Conservation (phyloP, 2,113 vertebrate species). For the Atractosteus spatula region DNA sequence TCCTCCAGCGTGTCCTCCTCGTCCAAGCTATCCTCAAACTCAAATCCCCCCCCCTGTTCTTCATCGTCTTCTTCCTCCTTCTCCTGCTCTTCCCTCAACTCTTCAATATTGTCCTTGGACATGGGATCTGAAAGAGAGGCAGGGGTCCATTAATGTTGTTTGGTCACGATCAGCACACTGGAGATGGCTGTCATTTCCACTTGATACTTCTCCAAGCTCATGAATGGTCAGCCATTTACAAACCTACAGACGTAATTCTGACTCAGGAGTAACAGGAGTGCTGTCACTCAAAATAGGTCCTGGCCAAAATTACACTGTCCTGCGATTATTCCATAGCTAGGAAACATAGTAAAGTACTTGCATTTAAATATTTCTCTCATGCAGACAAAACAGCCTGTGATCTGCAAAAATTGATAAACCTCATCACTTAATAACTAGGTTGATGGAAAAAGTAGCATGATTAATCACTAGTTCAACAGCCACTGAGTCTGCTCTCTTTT, state of each 20-base stretch:
- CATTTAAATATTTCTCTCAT: too few species aligned
- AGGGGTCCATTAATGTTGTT: fast-evolving
- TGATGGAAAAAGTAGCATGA: too few species aligned
- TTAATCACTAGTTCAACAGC: too few species aligned
- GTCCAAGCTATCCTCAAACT: constrained; percentile 44
- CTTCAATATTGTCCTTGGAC: neutral
- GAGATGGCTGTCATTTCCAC: neutral
- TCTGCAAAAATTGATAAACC: too few species aligned
- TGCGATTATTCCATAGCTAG: neutral
- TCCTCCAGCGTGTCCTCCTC: constrained; percentile 29
- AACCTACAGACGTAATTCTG: neutral
- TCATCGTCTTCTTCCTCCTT: constrained; percentile 30
- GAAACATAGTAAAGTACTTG: too few species aligned
- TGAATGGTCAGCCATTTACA: too few species aligned
- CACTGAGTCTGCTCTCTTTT: too few species aligned
- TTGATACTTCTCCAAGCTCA: too few species aligned
- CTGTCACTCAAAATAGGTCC: neutral
- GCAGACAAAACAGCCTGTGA: too few species aligned
- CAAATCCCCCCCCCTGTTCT: constrained; percentile 37
- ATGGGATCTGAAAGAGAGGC: constrained; percentile 15
- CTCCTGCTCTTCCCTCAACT: neutral
- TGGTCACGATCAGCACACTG: neutral
- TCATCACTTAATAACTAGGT: too few species aligned
- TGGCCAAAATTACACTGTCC: neutral
- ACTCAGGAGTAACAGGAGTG: neutral